Percentiles rank a stretch among this genome's conserved stretches.
phyloP scores from a whole-genome alignment of 2,113 vertebrate species.

The Taxidea taxus region DNA sequence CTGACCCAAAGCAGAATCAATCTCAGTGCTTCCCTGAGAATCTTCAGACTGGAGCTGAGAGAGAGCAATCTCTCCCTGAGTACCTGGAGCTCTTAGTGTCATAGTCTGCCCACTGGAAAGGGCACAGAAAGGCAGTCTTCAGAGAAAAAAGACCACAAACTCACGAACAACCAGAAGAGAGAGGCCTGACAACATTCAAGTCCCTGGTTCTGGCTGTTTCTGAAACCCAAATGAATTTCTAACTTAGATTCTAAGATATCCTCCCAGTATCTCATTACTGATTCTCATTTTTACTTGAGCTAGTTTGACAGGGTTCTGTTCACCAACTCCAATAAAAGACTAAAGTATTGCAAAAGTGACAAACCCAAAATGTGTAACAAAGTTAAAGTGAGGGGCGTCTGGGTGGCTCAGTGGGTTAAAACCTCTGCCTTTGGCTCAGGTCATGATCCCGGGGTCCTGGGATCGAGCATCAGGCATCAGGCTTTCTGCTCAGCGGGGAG shows the following conservation, averaged over 20 bases:
- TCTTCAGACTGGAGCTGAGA: background rate
- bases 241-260: background rate
- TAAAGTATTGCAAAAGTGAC: background rate
- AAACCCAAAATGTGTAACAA: background rate
- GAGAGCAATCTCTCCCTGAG: background rate
- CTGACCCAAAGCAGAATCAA: background rate
- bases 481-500: too few species aligned
- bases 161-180: background rate
- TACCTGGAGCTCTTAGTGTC: background rate
- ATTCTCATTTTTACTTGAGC: background rate
- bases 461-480: too few species aligned
- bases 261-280: background rate
- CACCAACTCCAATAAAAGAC: background rate
- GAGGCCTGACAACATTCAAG: background rate
- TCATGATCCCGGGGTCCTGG: too few species aligned
- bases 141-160: background rate
- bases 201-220: background rate
- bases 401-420: too few species aligned
- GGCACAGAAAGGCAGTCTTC: background rate
- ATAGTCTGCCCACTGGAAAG: background rate
- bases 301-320: background rate
- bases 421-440: too few species aligned
- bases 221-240: background rate
- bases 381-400: background rate
- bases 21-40: background rate